phyloP scores from a whole-genome alignment of 2,113 vertebrate species.

The Vulpes lagopus region DNA sequence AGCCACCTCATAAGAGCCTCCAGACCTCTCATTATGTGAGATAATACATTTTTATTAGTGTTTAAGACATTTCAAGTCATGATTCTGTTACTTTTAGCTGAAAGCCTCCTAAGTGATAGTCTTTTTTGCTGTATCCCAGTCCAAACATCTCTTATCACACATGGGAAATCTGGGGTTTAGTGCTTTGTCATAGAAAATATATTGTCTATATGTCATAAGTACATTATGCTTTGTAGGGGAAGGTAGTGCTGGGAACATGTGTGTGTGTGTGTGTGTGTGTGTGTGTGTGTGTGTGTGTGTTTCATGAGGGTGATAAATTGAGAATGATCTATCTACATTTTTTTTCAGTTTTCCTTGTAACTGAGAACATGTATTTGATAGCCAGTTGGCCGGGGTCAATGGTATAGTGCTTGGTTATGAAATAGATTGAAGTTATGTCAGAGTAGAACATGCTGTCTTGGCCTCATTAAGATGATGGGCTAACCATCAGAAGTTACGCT shows the following conservation, averaged over 20 bases:
- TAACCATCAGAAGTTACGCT: background rate
- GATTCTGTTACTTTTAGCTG: background rate
- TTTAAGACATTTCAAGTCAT: constrained; percentile 2
- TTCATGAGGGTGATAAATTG: constrained; percentile 6
- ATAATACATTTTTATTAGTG: constrained; percentile 16
- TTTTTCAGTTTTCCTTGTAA: constrained; percentile 29
- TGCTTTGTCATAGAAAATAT: background rate
- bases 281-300: background rate
- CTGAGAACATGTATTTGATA: constrained; percentile 14
- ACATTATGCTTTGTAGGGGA: background rate
- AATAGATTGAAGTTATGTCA: background rate
- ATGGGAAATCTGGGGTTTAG: background rate
- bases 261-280: background rate
- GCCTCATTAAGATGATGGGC: background rate
- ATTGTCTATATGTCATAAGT: background rate
- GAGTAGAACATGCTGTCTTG: background rate
- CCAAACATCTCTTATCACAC: background rate
- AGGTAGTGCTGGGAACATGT: background rate
- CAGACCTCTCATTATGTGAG: background rate
- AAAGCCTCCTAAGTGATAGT: background rate
- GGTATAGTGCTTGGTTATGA: background rate
- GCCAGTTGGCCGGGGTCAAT: background rate
- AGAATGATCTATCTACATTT: background rate
- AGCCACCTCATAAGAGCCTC: background rate
- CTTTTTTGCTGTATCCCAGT: background rate